Conservation (phyloP, 2,888 invertebrate species). For the Sympetrum striolatum region DNA sequence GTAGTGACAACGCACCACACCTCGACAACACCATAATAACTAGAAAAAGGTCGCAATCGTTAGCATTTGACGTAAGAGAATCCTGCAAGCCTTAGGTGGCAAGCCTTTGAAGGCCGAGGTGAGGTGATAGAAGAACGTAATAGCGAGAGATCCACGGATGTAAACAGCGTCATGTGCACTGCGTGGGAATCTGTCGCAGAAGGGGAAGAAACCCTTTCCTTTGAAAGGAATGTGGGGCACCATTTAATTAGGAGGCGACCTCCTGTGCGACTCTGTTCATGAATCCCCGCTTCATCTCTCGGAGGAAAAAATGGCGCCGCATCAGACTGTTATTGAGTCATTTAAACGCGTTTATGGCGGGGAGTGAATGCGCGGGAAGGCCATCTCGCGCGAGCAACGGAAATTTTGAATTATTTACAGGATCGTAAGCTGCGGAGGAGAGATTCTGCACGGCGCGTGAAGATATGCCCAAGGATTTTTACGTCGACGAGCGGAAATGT, state of each 20-base stretch:
- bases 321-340: neutral
- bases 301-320: neutral
- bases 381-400: neutral
- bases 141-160: neutral
- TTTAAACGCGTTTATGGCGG: neutral
- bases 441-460: neutral
- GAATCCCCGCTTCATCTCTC: neutral
- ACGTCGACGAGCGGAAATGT: too few species aligned
- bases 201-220: neutral
- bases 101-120: too few species aligned
- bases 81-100: too few species aligned
- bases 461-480: too few species aligned
- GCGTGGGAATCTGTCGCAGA: neutral
- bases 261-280: neutral
- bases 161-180: neutral
- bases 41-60: too few species aligned
- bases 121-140: neutral
- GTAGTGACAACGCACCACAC: too few species aligned
- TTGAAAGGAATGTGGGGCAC: constrained; percentile 16
- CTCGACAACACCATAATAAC: too few species aligned
- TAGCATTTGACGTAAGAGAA: too few species aligned
- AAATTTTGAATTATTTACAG: neutral
- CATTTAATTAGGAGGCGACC: constrained; percentile 31
- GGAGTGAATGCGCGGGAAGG: neutral
- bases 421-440: neutral